Evolutionary conservation across 2,888 invertebrate species (phyloP).

Genomic region (Cinara cedri): DNA sequence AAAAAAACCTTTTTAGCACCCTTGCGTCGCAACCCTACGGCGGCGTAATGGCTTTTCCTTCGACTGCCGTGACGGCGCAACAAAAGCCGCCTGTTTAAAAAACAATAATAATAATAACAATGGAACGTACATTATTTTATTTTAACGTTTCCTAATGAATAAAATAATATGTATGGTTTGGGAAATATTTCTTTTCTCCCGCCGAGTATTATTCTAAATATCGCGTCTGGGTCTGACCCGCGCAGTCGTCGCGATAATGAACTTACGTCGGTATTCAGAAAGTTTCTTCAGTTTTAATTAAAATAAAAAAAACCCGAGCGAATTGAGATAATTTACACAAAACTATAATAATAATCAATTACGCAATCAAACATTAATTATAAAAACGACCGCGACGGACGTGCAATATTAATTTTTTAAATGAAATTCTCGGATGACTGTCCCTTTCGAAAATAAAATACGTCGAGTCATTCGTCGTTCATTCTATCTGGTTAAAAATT

Average conservation of each 20-base stretch:
- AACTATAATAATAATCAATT: constrained; percentile 24
- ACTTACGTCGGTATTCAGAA: too few relatives aligned
- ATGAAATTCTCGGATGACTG: constrained; percentile 36
- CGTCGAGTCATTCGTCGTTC: constrained; percentile 20
- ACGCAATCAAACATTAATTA: constrained; percentile 19
- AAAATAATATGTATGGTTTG: too few relatives aligned
- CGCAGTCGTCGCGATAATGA: too few relatives aligned
- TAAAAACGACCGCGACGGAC: neutral
- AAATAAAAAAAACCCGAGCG: neutral
- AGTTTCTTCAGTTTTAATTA: neutral
- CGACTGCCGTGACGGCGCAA: neutral
- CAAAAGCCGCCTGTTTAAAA: constrained; percentile 8
- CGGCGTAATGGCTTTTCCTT: neutral
- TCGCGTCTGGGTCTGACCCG: too few relatives aligned
- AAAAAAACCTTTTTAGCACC: constrained; percentile 17
- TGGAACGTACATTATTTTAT: too few relatives aligned
- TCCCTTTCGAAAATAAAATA: neutral
- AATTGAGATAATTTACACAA: neutral
- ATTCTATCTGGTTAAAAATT: constrained; percentile 28
- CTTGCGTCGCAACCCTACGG: neutral
- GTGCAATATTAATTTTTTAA: constrained; percentile 8
- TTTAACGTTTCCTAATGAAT: too few relatives aligned
- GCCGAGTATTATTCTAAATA: too few relatives aligned
- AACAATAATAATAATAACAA: too few relatives aligned
- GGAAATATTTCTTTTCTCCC: too few relatives aligned